Evolutionary conservation across 2,797 vertebrate species (phyloP), one percentile per base, ranked within the genome.

Genomic region (Psittacula echo): DNA sequence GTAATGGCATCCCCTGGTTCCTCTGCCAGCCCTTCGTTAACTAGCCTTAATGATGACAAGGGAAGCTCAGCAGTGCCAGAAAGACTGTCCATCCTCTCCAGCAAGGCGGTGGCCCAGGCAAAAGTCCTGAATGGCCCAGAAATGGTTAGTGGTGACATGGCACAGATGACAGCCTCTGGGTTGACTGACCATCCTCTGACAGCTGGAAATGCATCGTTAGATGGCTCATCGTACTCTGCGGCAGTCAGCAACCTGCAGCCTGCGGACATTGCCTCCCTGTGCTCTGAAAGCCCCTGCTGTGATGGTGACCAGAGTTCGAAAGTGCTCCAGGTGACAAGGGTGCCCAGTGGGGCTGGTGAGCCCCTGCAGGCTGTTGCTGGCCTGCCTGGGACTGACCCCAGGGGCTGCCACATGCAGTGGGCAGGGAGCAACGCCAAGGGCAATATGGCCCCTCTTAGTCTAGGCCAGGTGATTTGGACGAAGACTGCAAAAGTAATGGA

Each of bases 341-440:
- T 12, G 71, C 27, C 42, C 0, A 0, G 22, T 0, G 19, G 60
- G 18, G 22, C 32, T 5, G 0, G 10, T 0, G 3, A 74, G 32
- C 6, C 56, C 6, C 13, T 1, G 1, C 22, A 30, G 66, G 39
- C 42, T 26, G 23, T 88, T 15, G 11, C 24, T 76, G 62, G 29
- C n/a, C 58, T 66, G 8, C 21, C 39, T 1, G 10, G 54, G 58
- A 88, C 44, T 2, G 5, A 67, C 24, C 22, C 47, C 1, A 2
- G 10, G 7, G 32, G 24, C 47, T 37, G n/a, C 39, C 72, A 12
- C 9, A 1, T 0, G 2, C 54, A 3, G 9, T 44, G 16, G n/a
- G 68, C 3, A 2, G 58, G 8, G 34, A 90, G 29, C 0, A 0
- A 4, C 5, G 2, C 11, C 3, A 2, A 32, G 68, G 22, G 17